phyloP scores from a whole-genome alignment of 2,797 vertebrate species.

The Lacerta bilineata region DNA sequence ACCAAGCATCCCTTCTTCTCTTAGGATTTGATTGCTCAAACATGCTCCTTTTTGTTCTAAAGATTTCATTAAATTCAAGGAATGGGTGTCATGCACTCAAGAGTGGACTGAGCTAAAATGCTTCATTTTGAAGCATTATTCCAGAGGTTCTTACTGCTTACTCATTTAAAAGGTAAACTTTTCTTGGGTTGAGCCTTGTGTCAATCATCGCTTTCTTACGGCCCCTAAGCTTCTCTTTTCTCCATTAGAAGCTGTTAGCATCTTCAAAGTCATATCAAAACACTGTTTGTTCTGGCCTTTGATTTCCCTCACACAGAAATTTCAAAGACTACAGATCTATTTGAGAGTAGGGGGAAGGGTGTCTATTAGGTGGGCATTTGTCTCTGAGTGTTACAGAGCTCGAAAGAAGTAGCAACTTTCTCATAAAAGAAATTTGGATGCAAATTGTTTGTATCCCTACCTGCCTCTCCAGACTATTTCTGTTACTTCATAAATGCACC shows the following conservation, averaged over 20 bases:
- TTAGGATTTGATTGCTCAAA: slow-evolving; percentile 12
- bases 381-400: slow-evolving; percentile 85
- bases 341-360: slow-evolving; percentile 81
- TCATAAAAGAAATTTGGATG: slow-evolving; percentile 81
- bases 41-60: slow-evolving; percentile 51
- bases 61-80: slow-evolving; percentile 50
- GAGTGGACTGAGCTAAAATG: slow-evolving; percentile 36
- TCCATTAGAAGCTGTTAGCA: slow-evolving; percentile 89
- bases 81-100: slow-evolving; percentile 32
- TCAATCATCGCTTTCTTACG: slow-evolving; percentile 85
- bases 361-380: slow-evolving; percentile 85
- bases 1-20: slow-evolving; percentile 26
- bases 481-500: slow-evolving; percentile 27
- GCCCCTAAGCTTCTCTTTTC: slow-evolving; percentile 82
- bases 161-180: slow-evolving; percentile 90
- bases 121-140: slow-evolving; percentile 51
- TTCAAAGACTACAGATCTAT: slow-evolving; percentile 90
- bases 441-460: slow-evolving; percentile 40
- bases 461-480: slow-evolving; percentile 32
- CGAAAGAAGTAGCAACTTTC: slow-evolving; percentile 83
- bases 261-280: slow-evolving; percentile 93
- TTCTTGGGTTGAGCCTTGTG: slow-evolving; percentile 80
- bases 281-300: slow-evolving; percentile 95
- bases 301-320: slow-evolving; percentile 88
- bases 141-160: slow-evolving; percentile 78